These are phyloP conservation scores for Sternotherus odoratus DNA, from an alignment of 2,797 vertebrate species.

Conservation along the genomic window DNA sequence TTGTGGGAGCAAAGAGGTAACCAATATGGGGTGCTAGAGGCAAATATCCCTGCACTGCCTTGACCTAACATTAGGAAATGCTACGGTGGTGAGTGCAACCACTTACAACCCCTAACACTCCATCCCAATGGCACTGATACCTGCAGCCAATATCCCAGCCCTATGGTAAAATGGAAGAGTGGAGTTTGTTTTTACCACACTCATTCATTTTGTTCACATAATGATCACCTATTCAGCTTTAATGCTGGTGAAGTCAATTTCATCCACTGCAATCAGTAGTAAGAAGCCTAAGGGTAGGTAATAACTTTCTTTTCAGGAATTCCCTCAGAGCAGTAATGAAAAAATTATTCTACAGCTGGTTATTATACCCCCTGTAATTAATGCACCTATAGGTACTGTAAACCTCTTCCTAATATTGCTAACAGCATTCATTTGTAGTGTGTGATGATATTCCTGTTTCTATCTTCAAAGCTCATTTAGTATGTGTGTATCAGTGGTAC, in stretches of 20 bases:
- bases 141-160: constrained; percentile 21
- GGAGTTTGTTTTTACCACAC: constrained; percentile 23
- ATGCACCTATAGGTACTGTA: not conserved
- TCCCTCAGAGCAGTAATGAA: not conserved
- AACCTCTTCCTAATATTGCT: not conserved
- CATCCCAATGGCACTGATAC: constrained; percentile 25
- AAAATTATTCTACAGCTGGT: not conserved
- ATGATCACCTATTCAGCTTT: not conserved
- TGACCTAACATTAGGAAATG: not conserved
- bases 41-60: not conserved
- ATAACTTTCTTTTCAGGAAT: not conserved
- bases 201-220: constrained; percentile 31
- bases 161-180: not conserved
- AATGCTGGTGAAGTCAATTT: constrained; percentile 13
- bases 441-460: not conserved
- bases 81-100: not conserved
- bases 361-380: fast-evolving
- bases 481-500: not conserved
- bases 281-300: not conserved
- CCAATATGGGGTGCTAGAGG: not conserved
- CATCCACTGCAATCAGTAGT: not conserved
- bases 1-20: not conserved
- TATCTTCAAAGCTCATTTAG: not conserved
- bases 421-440: not conserved
- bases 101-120: not conserved